Evolutionary conservation across 2,797 vertebrate species (phyloP).

Genomic region (Trachops cirrhosus): DNA sequence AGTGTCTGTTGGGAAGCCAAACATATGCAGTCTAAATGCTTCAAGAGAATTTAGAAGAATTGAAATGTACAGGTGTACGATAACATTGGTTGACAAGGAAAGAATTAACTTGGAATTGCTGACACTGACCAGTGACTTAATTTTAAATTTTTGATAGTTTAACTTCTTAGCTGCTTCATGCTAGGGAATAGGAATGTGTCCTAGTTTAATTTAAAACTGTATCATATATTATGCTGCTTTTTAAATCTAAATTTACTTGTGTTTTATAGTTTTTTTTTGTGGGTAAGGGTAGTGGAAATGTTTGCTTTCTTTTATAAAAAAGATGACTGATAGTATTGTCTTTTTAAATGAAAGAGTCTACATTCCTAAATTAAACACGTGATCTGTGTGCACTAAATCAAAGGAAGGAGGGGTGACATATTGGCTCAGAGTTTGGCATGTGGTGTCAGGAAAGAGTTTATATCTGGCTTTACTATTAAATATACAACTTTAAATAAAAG

Average conservation of each 20-base stretch:
- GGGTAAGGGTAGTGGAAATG: neutral
- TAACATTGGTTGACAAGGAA: neutral
- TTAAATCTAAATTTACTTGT: conserved; percentile 9
- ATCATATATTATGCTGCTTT: neutral
- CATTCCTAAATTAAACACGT: neutral
- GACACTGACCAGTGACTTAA: neutral
- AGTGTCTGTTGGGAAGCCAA: neutral
- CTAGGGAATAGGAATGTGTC: neutral
- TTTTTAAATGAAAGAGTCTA: neutral
- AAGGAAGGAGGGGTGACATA: neutral
- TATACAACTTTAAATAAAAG: neutral
- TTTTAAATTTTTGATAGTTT: neutral
- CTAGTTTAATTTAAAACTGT: neutral
- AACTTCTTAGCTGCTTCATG: neutral
- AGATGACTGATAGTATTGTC: neutral
- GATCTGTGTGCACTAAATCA: neutral
- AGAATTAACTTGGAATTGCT: neutral
- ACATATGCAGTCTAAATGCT: neutral
- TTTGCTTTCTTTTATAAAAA: neutral
- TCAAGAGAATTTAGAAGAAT: conserved; percentile 3
- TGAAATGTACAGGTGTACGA: neutral
- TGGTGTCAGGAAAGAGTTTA: neutral
- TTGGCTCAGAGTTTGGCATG: neutral
- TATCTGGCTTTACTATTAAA: neutral
- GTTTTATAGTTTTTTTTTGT: neutral